These are phyloP conservation scores for Forbesichthys agassizii DNA, from an alignment of 2,113 vertebrate species.

Conservation along the genomic window DNA sequence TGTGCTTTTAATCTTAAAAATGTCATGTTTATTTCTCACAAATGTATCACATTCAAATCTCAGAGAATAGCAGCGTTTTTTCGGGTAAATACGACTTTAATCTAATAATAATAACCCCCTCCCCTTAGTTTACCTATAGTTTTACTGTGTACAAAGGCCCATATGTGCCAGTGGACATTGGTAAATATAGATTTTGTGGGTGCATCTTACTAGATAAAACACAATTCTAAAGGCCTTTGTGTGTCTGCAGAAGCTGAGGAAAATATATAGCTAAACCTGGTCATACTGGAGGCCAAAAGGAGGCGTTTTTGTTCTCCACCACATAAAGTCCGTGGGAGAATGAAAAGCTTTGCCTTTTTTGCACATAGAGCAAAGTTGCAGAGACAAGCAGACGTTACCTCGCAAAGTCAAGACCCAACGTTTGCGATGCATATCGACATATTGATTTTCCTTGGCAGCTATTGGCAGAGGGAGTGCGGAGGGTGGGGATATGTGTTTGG, in stretches of 20 bases:
- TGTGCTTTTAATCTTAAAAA: too few species aligned
- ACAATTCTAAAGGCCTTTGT: background rate
- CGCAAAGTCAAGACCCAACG: constrained; percentile 78
- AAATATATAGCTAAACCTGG: constrained; percentile 17
- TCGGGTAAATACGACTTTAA: too few species aligned
- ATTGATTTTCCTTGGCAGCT: constrained; percentile 74
- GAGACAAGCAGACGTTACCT: constrained; percentile 73
- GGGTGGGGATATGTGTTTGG: constrained; percentile 61
- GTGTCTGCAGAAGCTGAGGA: constrained; percentile 6
- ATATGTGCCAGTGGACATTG: too few species aligned
- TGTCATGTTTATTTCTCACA: too few species aligned
- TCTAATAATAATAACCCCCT: too few species aligned
- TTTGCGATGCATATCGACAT: constrained; percentile 75
- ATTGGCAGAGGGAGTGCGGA: constrained; percentile 71
- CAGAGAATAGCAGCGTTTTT: too few species aligned
- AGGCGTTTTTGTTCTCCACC: constrained; percentile 42
- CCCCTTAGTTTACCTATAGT: too few species aligned
- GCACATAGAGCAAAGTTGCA: constrained; percentile 63
- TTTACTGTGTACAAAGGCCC: too few species aligned
- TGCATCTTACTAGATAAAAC: background rate
- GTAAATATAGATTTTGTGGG: background rate
- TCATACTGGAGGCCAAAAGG: constrained; percentile 46
- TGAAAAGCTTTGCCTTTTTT: constrained; percentile 18
- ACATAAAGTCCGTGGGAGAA: constrained; percentile 47
- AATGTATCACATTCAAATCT: too few species aligned